phyloP scores from a whole-genome alignment of 2,113 vertebrate species.

The Rhea americana region DNA sequence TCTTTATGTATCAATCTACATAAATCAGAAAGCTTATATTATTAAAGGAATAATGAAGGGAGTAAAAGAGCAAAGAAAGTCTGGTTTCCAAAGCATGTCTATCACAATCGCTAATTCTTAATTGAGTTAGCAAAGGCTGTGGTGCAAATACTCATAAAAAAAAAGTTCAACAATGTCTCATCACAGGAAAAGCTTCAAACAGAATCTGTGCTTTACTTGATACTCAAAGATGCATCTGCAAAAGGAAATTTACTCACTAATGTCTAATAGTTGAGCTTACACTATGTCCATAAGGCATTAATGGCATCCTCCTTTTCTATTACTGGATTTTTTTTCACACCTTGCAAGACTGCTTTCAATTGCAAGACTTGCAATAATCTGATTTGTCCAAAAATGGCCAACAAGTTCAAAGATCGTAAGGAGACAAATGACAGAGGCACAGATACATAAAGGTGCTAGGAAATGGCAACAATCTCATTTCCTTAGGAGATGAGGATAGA shows the following conservation, averaged over 20 bases:
- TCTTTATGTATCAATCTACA: not conserved
- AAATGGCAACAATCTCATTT: not conserved
- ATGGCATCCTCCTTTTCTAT: not conserved
- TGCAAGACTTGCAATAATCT: too few relatives aligned
- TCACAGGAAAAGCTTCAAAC: not conserved
- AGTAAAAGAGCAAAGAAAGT: too few relatives aligned
- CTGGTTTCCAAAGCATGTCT: too few relatives aligned
- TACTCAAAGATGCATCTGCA: not conserved
- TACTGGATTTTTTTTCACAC: not conserved
- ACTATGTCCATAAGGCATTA: not conserved
- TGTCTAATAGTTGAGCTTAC: not conserved
- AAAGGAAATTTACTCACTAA: not conserved
- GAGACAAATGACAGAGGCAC: too few relatives aligned
- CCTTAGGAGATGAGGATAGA: not conserved
- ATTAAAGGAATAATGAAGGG: not conserved
- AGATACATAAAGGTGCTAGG: not conserved
- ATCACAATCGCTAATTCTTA: not conserved
- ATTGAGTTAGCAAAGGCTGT: not conserved
- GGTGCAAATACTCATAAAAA: not conserved
- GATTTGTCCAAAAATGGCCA: too few relatives aligned
- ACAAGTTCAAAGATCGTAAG: too few relatives aligned
- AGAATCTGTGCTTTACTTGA: not conserved
- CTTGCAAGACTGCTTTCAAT: not conserved
- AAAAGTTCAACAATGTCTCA: not conserved
- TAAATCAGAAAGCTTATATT: not conserved